phyloP scores from a whole-genome alignment of 2,888 invertebrate species.

The Gnatocerus cornutus region DNA sequence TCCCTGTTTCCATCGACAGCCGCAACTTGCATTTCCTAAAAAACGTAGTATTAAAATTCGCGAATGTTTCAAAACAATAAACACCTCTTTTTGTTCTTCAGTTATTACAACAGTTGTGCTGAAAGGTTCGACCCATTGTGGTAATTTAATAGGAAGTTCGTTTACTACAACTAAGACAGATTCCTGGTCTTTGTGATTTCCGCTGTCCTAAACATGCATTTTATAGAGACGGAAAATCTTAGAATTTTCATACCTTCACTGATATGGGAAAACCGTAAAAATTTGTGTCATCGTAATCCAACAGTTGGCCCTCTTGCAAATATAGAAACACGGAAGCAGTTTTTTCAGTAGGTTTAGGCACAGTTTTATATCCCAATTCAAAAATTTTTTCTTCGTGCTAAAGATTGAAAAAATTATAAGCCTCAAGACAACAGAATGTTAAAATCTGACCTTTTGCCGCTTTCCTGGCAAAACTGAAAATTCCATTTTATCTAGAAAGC shows the following conservation, averaged over 20 bases:
- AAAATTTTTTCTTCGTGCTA: constrained; percentile 53
- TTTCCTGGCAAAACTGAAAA: constrained; percentile 37
- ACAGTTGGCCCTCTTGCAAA: constrained; percentile 53
- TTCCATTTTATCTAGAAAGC: constrained; percentile 54
- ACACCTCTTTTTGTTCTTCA: too few species aligned
- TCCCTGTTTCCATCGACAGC: too few species aligned
- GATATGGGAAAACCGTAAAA: background rate
- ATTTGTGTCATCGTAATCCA: constrained; percentile 70
- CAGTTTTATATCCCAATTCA: constrained; percentile 49
- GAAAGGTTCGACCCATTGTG: too few species aligned
- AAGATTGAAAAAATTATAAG: constrained; percentile 13
- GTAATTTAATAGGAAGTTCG: too few species aligned
- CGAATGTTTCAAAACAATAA: too few species aligned
- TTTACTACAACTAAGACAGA: background rate
- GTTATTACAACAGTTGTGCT: too few species aligned
- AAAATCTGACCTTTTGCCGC: constrained; percentile 47
- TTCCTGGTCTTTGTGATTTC: background rate
- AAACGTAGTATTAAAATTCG: too few species aligned
- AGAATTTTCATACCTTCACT: constrained; percentile 61
- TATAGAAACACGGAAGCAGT: constrained; percentile 55
- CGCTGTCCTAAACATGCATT: constrained; percentile 52
- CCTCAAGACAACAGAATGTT: background rate
- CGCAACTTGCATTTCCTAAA: too few species aligned
- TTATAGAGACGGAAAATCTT: too few species aligned
- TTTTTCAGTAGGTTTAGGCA: constrained; percentile 11